Evolutionary conservation across 2,113 vertebrate species (phyloP).

Genomic region (Urocitellus parryii): DNA sequence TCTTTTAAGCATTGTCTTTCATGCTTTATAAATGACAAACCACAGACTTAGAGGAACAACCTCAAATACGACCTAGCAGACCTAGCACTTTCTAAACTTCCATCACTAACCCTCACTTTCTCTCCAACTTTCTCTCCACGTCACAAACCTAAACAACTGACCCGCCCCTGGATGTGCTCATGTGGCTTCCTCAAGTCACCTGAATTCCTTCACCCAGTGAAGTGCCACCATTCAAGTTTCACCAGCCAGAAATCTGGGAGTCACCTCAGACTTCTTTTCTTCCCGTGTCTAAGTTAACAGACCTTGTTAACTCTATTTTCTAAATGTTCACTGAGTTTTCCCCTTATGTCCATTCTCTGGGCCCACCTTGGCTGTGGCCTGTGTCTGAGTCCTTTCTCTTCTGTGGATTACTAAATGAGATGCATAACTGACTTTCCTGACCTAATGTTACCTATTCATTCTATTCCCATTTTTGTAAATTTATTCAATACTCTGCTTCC

Average conservation of each 20-base stretch:
- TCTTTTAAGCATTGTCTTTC: neutral
- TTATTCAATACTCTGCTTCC: neutral
- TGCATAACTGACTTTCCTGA: neutral
- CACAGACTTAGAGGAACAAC: neutral
- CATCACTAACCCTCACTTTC: neutral
- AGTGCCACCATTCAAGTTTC: neutral
- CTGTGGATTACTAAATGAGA: neutral
- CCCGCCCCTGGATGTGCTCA: neutral
- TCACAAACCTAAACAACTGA: neutral
- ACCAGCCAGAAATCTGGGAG: neutral
- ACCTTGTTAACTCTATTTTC: neutral
- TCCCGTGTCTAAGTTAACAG: neutral
- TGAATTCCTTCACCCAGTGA: neutral
- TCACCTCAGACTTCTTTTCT: neutral
- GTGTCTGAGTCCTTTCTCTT: neutral
- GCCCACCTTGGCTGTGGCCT: neutral
- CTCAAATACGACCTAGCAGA: neutral
- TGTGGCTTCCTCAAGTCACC: neutral
- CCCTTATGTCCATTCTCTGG: neutral
- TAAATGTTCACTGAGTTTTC: neutral
- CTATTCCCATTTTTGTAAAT: neutral
- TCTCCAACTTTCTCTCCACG: neutral
- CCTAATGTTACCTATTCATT: neutral
- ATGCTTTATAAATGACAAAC: neutral
- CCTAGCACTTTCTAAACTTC: neutral